phyloP scores from a whole-genome alignment of 1,140 invertebrate genomes.

The Argopecten irradians region DNA sequence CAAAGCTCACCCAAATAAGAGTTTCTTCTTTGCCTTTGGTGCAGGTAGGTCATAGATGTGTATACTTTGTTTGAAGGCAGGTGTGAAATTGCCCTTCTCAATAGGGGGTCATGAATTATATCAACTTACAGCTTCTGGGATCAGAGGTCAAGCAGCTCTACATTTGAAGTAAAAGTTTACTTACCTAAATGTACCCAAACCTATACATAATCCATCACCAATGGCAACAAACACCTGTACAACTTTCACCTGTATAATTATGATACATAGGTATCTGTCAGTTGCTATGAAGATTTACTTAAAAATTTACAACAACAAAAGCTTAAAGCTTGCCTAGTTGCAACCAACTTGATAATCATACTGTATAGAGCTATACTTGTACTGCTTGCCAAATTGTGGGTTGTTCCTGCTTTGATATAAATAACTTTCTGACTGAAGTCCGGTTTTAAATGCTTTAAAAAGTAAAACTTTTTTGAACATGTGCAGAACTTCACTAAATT shows the following conservation, averaged over 20 bases:
- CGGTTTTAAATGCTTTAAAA: too few species aligned
- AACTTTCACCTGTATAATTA: background rate
- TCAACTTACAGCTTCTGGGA: background rate
- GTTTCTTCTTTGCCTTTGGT: constrained; percentile 81
- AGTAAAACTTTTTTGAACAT: too few species aligned
- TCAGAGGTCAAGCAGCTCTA: background rate
- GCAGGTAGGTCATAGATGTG: constrained; percentile 75
- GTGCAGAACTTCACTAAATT: too few species aligned
- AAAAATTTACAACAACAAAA: too few species aligned
- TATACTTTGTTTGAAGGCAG: background rate
- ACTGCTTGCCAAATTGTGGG: too few species aligned
- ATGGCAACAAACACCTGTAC: background rate
- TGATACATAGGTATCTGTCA: background rate
- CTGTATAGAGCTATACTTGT: too few species aligned
- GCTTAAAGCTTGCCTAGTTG: too few species aligned
- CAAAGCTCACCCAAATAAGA: constrained; percentile 77
- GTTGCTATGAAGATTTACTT: too few species aligned
- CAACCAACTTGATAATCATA: too few species aligned
- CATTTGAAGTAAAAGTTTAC: background rate
- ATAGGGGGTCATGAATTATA: background rate
- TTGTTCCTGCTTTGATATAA: too few species aligned
- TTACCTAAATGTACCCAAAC: background rate
- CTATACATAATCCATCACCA: background rate
- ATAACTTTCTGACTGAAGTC: too few species aligned
- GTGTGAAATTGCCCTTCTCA: background rate